Conservation (phyloP, 2,888 invertebrate species). For the Epinotia nisella region DNA sequence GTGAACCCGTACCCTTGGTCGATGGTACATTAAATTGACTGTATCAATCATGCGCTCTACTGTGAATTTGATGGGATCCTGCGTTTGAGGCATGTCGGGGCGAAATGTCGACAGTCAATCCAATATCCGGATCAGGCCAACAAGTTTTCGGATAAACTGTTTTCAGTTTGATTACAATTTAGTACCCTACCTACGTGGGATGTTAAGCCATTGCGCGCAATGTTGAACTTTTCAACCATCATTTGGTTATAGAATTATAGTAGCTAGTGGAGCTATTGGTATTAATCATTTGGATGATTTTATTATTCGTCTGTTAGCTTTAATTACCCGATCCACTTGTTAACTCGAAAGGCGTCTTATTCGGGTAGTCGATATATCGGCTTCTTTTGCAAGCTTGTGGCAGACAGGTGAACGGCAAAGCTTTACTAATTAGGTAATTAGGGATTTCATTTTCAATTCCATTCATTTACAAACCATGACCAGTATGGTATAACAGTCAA, state of each 20-base stretch:
- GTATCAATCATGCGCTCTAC: background rate
- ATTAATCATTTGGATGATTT: too few relatives aligned
- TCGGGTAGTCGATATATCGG: too few relatives aligned
- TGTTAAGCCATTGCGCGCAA: background rate
- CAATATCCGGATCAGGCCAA: conserved; percentile 26
- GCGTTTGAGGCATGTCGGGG: conserved; percentile 7
- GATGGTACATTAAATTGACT: too few relatives aligned
- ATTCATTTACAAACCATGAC: background rate
- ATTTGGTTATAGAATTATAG: too few relatives aligned
- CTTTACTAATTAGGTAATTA: background rate
- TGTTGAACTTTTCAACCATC: background rate
- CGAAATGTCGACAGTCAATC: conserved; percentile 27
- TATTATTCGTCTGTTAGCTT: too few relatives aligned
- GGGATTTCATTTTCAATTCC: background rate
- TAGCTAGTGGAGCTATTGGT: too few relatives aligned
- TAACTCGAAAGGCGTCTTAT: too few relatives aligned
- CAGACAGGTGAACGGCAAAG: background rate
- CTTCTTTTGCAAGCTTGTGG: background rate
- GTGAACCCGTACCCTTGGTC: too few relatives aligned
- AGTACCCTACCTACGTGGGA: background rate
- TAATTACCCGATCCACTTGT: too few relatives aligned
- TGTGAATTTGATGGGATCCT: background rate
- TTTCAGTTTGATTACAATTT: background rate
- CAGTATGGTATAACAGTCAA: background rate
- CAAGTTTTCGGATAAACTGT: conserved; percentile 8